phyloP scores from a whole-genome alignment of 2,797 vertebrate genomes.

The Brachyalestes nurse region DNA sequence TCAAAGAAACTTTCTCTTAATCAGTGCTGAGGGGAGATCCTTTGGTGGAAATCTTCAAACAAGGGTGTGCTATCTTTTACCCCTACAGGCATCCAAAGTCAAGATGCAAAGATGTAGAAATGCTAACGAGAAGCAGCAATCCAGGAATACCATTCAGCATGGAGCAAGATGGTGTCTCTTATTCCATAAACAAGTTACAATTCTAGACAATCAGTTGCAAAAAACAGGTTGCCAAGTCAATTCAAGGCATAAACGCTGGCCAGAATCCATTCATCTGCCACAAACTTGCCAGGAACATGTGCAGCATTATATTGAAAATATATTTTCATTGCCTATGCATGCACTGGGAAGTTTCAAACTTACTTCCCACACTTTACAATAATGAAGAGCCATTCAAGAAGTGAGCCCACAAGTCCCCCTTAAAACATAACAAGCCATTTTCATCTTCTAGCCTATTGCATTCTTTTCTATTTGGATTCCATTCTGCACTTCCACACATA shows the following conservation, averaged over 20 bases:
- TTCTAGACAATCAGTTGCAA: conserved; percentile 4
- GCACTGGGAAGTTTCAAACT: background rate
- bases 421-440: conserved; percentile 21
- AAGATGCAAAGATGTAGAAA: background rate
- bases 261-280: background rate
- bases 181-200: background rate
- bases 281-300: conserved; percentile 1
- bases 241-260: background rate
- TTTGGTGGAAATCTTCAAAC: background rate
- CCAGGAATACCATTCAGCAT: background rate
- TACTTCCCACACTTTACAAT: background rate
- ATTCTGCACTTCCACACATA: conserved; percentile 37
- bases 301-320: background rate
- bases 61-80: background rate
- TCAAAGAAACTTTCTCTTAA: conserved; percentile 46
- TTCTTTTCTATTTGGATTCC: background rate
- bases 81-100: background rate
- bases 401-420: background rate
- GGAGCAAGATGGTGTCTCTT: too few species aligned
- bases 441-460: background rate
- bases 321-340: background rate
- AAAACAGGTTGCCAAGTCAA: background rate
- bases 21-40: conserved; percentile 18
- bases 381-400: background rate
- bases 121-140: background rate